Evolutionary conservation across 2,888 invertebrate genomes (phyloP), one percentile per base, ranked within the genome.

Genomic region (Salpingus planirostris): DNA sequence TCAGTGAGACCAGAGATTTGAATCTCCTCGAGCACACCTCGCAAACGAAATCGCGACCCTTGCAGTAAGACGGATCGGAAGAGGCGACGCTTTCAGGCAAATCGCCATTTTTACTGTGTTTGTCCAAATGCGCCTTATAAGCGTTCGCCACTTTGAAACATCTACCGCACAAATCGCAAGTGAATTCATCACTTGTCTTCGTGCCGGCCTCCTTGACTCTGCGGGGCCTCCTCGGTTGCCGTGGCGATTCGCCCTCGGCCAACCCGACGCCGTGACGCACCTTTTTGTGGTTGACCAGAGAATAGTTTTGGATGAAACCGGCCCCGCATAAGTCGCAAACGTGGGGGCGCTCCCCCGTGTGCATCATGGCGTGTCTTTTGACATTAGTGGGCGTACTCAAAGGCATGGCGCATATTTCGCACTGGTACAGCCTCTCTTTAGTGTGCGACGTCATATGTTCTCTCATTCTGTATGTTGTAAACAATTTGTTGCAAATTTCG

Each of bases 331-430:
- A 21, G 11, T n/a, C 21, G 23, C 39, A 39, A 1, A 36, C 31
- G 18, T 35, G 30, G 12, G 39, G 39, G 26, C 38, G 44, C 24
- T 49, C 47, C 11, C 47, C 49, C 3, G 43, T 44, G 31, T 51
- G 51, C 23, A 37, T 36, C 41, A 44, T 47, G 25, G 36, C 32
- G 31, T 51, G 51, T 15, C 48, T 40, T 26, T 32, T 48, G 7
- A 51, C 33, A 31, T 49, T 48, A 8, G 43, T 42, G n/a, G 40
- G 42, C 23, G 45, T 26, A 15, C 42, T 44, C 34, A 52, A 52
- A 11, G 21, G 31, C 14, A 42, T 35, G 3, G 18, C 27, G 31
- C 47, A 47, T 15, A 43, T 33, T 13, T 45, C 27, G 31, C 52
- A 52, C 27, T 40, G 27, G 24, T 38, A 47, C 2, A 43, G 43